These are phyloP conservation scores for Ursus arctos DNA, from an alignment of 2,113 vertebrate genomes.

Conservation along the genomic window DNA sequence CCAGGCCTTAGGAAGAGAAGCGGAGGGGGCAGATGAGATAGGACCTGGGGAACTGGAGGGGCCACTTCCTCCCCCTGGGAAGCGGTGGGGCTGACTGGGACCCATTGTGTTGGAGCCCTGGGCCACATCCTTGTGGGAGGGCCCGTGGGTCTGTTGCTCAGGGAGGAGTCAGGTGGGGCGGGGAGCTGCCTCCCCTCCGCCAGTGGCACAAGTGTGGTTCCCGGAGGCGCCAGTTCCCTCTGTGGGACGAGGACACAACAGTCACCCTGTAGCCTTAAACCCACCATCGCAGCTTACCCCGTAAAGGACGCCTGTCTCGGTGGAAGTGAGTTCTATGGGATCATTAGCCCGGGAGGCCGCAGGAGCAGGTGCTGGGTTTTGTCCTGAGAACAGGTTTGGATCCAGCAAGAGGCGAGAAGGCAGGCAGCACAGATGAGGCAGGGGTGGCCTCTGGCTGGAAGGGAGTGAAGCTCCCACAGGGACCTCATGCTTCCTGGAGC, in stretches of 20 bases:
- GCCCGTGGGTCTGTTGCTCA: neutral
- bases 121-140: accelerated
- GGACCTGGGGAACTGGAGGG: neutral
- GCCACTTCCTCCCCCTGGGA: accelerated
- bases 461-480: neutral
- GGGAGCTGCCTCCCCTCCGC: neutral
- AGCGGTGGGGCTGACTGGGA: accelerated
- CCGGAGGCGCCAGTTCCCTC: neutral
- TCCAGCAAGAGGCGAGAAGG: neutral
- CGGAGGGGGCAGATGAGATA: neutral
- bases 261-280: neutral
- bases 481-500: neutral
- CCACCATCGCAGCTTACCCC: too few species aligned
- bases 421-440: accelerated
- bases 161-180: accelerated
- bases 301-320: neutral
- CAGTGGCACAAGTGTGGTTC: neutral
- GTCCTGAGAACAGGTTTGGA: neutral
- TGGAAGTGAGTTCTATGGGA: neutral
- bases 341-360: neutral
- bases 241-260: neutral
- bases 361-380: neutral
- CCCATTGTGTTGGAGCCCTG: neutral
- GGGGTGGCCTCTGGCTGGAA: neutral
- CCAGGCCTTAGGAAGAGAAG: neutral